Base-by-base conservation (phyloP, 1,140 invertebrate species). In the Formica selysi region DNA sequence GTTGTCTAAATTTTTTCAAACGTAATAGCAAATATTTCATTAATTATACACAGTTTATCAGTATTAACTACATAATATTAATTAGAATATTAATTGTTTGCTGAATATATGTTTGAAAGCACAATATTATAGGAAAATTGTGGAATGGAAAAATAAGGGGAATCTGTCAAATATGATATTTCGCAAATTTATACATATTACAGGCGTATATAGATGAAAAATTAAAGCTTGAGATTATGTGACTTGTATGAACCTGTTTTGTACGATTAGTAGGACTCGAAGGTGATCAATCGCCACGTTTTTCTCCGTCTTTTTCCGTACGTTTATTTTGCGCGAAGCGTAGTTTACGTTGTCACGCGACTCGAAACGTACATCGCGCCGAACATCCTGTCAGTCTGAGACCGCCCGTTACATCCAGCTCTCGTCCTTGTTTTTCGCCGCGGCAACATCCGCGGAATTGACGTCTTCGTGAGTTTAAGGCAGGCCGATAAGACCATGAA, bases 401-500 rank as follows among this genome's bases (percentile, higher is more conserved):
- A 48, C 64, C 22, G 38, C 26, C 38, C 6, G 68, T 44, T 51
- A 41, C 54, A 48, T 59, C 70, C 68, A 73, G 64, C 79, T 83
- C 68, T 83, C 19, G 26, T 73, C 68, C 54, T 83, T 83, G 68
- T 83, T 83, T 83, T 83, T 83, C 79, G 54, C 38, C 54, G 76
- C 22, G 51, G 78, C 61, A 71, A 88, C 87, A 88, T 89, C 87
- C 87, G 87, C 78, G 86, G 84, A 88, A 91, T 91, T 89, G 86
- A 90, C 76, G 74, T 84, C 70, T 89, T 76, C 65, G 76, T 74
- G 88, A 89, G 91, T 92, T 51, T 92, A 88, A 91, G 87, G 87
- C 74, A 83, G 86, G 81, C 88, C 87, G 92, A 92, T 92, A 92
- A 92, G 78, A 85, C 81, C 61, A 80, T 88, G 88, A 86, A 91